Percentiles rank a stretch among this genome's conserved stretches.
Evolutionary conservation across 2,113 vertebrate species (phyloP).

Genomic region (Polyodon spathula): DNA sequence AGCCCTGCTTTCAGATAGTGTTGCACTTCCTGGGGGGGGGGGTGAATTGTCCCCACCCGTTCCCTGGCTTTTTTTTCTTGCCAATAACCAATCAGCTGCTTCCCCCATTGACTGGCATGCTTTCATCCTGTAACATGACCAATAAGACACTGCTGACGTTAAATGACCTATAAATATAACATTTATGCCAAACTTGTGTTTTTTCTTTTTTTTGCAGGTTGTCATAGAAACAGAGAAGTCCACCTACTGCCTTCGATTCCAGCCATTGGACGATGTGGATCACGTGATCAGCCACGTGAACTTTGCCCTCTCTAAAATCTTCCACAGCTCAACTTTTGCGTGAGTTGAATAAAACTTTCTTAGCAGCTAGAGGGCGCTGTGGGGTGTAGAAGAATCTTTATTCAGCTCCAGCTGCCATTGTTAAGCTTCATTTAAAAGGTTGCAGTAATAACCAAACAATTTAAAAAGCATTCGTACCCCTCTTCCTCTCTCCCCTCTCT

Average conservation of each 20-base stretch:
- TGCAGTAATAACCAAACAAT: background rate
- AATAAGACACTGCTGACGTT: too few species aligned
- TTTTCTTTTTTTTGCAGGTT: constrained; percentile 46
- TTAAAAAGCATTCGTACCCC: background rate
- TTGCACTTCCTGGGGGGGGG: too few species aligned
- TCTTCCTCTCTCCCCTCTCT: background rate
- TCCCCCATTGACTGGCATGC: too few species aligned
- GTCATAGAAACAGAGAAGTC: constrained; percentile 81
- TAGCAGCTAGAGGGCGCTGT: background rate
- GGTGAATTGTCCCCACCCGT: too few species aligned
- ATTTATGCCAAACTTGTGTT: background rate
- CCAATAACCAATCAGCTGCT: too few species aligned
- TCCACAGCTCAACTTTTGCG: constrained; percentile 75
- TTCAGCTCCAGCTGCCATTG: too few species aligned
- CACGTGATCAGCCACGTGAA: constrained; percentile 70
- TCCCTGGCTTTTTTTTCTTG: too few species aligned
- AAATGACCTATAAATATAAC: too few species aligned
- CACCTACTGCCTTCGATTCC: constrained; percentile 64
- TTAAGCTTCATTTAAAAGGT: background rate
- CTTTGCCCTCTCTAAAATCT: constrained; percentile 74
- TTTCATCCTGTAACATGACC: too few species aligned
- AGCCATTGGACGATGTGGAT: constrained; percentile 67
- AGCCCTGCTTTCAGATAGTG: too few species aligned
- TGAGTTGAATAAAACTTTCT: constrained; percentile 40
- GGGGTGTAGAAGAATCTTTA: background rate